Percentiles rank a stretch among this genome's conserved stretches.
Evolutionary conservation across 2,113 vertebrate genomes (phyloP).

Genomic region (Melanostigma gelatinosum): DNA sequence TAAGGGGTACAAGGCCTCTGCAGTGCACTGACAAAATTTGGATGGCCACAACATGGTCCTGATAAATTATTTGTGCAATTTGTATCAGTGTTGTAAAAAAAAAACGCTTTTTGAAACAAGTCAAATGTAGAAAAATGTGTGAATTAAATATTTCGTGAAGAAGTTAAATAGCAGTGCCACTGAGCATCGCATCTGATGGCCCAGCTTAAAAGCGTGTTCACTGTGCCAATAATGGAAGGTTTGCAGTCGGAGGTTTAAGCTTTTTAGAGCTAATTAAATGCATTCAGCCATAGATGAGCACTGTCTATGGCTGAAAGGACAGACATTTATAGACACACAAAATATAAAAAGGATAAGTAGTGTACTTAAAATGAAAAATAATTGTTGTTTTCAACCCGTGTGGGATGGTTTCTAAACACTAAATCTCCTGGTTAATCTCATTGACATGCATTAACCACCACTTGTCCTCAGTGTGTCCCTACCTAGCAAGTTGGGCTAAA

Average conservation of each 20-base stretch:
- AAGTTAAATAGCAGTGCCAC: neutral
- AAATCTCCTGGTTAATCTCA: neutral
- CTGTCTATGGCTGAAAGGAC: neutral
- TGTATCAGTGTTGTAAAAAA: neutral
- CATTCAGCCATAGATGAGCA: neutral
- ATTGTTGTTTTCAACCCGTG: neutral
- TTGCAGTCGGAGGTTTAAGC: slow-evolving; percentile 25
- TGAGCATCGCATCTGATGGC: neutral
- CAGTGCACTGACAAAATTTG: neutral
- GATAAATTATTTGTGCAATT: slow-evolving; percentile 6
- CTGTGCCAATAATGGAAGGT: slow-evolving; percentile 10
- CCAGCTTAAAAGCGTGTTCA: slow-evolving; percentile 3
- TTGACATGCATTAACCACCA: neutral
- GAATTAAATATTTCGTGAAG: neutral
- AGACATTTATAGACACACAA: neutral
- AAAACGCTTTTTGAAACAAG: too few species aligned
- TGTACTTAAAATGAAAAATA: neutral
- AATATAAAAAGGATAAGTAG: neutral
- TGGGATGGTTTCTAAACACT: neutral
- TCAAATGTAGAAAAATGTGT: neutral
- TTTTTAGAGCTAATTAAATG: slow-evolving; percentile 30
- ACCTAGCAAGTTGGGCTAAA: neutral
- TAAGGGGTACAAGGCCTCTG: neutral
- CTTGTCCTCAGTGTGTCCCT: neutral
- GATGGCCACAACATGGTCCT: neutral